These are phyloP conservation scores for Numenius phaeopus DNA, from an alignment of 2,797 vertebrate species.

Conservation along the genomic window DNA sequence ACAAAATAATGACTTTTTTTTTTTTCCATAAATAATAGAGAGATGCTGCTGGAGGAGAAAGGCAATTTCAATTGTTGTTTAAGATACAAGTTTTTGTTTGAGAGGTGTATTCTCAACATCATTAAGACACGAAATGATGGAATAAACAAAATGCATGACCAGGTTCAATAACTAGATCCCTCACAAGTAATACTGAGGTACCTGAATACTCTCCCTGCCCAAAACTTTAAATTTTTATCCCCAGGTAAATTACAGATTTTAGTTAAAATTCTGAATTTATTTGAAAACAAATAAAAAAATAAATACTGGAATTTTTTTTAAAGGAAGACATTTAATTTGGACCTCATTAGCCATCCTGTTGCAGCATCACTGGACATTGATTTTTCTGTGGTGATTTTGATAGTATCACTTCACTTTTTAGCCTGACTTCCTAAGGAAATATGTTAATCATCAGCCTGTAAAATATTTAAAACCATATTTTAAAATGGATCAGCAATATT, in stretches of 20 bases:
- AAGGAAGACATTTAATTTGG: neutral
- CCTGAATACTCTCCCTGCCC: neutral
- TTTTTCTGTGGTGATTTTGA: neutral
- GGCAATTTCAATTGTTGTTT: neutral
- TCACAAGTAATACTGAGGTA: neutral
- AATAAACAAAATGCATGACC: neutral
- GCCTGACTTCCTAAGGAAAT: neutral
- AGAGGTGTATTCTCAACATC: neutral
- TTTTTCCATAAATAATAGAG: neutral
- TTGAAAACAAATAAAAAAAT: neutral
- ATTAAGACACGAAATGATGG: neutral
- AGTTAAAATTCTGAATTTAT: neutral
- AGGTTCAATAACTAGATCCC: neutral
- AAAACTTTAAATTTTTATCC: neutral
- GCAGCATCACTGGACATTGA: neutral
- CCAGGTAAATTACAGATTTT: neutral
- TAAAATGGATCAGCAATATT: neutral
- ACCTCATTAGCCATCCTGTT: neutral
- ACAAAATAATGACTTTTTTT: slow-evolving; percentile 32
- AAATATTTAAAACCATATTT: neutral
- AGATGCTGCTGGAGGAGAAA: neutral
- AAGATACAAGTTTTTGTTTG: neutral
- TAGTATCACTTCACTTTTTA: neutral
- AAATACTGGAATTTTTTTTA: neutral
- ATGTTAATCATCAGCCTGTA: neutral